Conservation (phyloP, 2,888 invertebrate genomes). For the Agrilus biguttatus region DNA sequence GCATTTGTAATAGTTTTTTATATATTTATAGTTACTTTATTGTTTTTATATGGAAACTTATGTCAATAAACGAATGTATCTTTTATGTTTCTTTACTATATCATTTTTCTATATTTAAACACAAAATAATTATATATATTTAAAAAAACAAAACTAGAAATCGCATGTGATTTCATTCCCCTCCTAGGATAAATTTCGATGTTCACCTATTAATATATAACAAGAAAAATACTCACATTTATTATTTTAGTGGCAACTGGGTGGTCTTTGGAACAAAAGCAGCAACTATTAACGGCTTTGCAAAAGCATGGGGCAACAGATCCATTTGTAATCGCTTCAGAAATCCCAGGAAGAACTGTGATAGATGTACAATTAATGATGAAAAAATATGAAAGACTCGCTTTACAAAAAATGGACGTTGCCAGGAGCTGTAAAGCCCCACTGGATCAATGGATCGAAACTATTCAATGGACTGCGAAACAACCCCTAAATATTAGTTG, state of each 20-base stretch:
- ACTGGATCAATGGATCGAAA: slow-evolving; percentile 21
- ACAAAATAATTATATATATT: not conserved
- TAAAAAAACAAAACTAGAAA: no score
- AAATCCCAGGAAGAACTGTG: slow-evolving; percentile 18
- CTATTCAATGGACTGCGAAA: slow-evolving; percentile 14
- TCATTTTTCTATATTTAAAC: not conserved
- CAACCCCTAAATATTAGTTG: slow-evolving; percentile 14
- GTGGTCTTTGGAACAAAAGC: slow-evolving; percentile 20
- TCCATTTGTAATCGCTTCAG: slow-evolving; percentile 16
- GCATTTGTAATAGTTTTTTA: slow-evolving; percentile 1
- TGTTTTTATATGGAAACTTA: no score
- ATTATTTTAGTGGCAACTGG: slow-evolving; percentile 12
- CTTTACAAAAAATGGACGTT: slow-evolving; percentile 7
- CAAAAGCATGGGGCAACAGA: slow-evolving; percentile 18
- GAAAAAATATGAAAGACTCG: slow-evolving; percentile 17
- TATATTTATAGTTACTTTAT: not conserved
- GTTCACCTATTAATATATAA: no score
- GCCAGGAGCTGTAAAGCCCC: slow-evolving; percentile 12
- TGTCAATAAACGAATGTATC: no score
- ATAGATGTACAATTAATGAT: slow-evolving; percentile 18
- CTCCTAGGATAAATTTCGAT: no score
- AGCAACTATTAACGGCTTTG: slow-evolving; percentile 16
- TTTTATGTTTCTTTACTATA: no score
- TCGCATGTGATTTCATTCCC: no score
- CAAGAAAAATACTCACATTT: not conserved